These are phyloP conservation scores for Oscheius onirici DNA, from an alignment of 2,888 invertebrate genomes.

Conservation along the genomic window DNA sequence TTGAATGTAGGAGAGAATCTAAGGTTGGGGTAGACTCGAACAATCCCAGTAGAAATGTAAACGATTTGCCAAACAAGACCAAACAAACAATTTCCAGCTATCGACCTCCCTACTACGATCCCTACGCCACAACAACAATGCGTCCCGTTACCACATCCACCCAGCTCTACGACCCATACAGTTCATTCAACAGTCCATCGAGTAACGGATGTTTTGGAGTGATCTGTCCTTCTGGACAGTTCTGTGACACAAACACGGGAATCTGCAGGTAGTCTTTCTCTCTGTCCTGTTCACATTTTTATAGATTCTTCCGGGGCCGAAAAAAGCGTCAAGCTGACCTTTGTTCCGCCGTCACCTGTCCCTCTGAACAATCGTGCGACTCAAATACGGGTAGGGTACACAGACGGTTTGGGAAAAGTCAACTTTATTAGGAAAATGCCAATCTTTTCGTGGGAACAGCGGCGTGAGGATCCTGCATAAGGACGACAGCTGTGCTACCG, in stretches of 20 bases:
- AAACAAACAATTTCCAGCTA: too few relatives aligned
- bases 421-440: slow-evolving; percentile 20
- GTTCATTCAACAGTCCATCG: background rate
- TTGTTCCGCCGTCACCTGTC: background rate
- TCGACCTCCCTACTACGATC: background rate
- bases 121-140: background rate
- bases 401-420: background rate
- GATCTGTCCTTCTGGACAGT: background rate
- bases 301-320: background rate
- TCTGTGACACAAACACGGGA: slow-evolving; percentile 25
- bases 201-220: slow-evolving; percentile 9
- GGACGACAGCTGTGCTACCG: slow-evolving; percentile 22
- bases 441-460: background rate
- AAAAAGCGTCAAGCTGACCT: slow-evolving; percentile 6
- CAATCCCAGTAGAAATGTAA: too few relatives aligned
- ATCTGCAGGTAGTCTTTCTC: slow-evolving; percentile 2
- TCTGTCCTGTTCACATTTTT: background rate
- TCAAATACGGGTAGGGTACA: slow-evolving; percentile 22
- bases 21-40: too few relatives aligned
- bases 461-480: slow-evolving; percentile 11
- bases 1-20: too few relatives aligned
- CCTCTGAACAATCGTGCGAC: slow-evolving; percentile 6
- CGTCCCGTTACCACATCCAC: background rate
- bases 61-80: too few relatives aligned
- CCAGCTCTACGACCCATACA: slow-evolving; percentile 24